phyloP scores from a whole-genome alignment of 2,888 invertebrate species.

The Hirtodrosophila alboralis region DNA sequence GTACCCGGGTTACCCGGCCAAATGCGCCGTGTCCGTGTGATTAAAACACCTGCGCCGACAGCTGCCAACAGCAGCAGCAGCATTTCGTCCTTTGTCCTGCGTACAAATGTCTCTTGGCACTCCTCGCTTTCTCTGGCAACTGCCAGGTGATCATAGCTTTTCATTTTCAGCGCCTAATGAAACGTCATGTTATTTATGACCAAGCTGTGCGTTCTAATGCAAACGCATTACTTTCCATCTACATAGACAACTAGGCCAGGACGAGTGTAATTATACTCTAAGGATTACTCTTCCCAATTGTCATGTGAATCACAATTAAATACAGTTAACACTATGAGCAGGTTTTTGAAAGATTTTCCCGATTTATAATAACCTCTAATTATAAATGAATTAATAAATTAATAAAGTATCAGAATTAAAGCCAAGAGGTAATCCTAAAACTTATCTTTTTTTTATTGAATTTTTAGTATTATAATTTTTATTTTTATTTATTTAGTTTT shows the following conservation, averaged over 20 bases:
- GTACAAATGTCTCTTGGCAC: slow-evolving; percentile 36
- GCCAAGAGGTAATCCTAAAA: too few relatives aligned
- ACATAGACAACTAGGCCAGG: slow-evolving; percentile 23
- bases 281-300: slow-evolving; percentile 22
- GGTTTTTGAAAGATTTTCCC: neutral
- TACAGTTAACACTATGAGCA: neutral
- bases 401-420: too few relatives aligned
- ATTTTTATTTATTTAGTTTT: too few relatives aligned
- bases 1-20: slow-evolving; percentile 43
- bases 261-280: slow-evolving; percentile 16
- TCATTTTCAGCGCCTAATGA: slow-evolving; percentile 71
- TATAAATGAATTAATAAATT: too few relatives aligned
- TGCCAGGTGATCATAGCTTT: slow-evolving; percentile 71
- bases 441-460: too few relatives aligned
- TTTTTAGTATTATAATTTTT: too few relatives aligned
- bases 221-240: slow-evolving; percentile 73
- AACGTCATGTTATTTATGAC: slow-evolving; percentile 77
- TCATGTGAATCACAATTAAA: neutral
- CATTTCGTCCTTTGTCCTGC: slow-evolving; percentile 5
- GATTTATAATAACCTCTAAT: too few relatives aligned
- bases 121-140: slow-evolving; percentile 6
- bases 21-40: slow-evolving; percentile 61
- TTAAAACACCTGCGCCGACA: slow-evolving; percentile 69
- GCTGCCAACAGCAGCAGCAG: slow-evolving; percentile 41
- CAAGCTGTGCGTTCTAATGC: slow-evolving; percentile 71